Evolutionary conservation across 2,797 vertebrate species (phyloP).

Genomic region (Trachops cirrhosus): DNA sequence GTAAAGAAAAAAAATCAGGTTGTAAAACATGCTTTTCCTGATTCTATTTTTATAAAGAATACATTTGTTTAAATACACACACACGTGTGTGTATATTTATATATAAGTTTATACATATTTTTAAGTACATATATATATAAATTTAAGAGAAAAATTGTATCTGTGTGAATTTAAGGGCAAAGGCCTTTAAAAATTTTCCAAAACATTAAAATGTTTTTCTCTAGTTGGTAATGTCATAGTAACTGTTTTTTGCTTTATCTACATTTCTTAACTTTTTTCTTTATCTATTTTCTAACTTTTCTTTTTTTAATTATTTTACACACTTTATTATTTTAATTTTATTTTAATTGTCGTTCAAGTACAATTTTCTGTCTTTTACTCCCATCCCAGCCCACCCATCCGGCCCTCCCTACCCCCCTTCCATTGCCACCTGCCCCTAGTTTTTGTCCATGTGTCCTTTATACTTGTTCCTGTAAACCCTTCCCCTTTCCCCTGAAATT

Average conservation of each 20-base stretch:
- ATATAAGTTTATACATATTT: too few relatives aligned
- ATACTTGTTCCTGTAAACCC: too few relatives aligned
- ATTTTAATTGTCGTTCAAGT: too few relatives aligned
- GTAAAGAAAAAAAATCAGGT: neutral
- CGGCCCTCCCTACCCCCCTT: too few relatives aligned
- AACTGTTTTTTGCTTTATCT: neutral
- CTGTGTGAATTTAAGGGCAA: neutral
- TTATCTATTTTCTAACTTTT: neutral
- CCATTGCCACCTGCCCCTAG: too few relatives aligned
- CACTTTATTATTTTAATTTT: too few relatives aligned
- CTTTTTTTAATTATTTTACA: too few relatives aligned
- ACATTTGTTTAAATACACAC: neutral
- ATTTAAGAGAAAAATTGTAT: neutral
- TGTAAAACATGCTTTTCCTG: neutral
- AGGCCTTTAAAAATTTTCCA: neutral
- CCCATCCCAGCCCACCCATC: too few relatives aligned
- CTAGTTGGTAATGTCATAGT: neutral
- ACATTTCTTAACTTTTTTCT: neutral
- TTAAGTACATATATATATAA: neutral
- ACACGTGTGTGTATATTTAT: too few relatives aligned
- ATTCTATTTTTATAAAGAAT: slow-evolving; percentile 9
- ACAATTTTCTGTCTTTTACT: too few relatives aligned
- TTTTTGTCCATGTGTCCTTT: too few relatives aligned
- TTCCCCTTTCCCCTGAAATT: too few relatives aligned
- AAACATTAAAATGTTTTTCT: neutral